Percentiles rank a stretch among this genome's conserved stretches.
Evolutionary conservation across 1,140 invertebrate genomes (phyloP).

Genomic region (Temnothorax curvispinosus): DNA sequence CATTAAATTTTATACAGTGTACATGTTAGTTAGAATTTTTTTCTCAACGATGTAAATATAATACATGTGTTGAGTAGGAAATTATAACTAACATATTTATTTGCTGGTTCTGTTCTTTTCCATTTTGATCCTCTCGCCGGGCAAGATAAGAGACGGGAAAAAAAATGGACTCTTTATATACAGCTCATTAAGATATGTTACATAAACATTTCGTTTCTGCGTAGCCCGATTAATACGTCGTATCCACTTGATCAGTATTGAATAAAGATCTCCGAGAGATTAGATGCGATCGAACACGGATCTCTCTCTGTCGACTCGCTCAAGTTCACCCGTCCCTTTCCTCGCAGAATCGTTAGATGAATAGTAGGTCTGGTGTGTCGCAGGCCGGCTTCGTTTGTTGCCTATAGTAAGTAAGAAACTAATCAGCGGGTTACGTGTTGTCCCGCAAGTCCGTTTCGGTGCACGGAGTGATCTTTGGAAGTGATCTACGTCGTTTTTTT

Average conservation of each 20-base stretch:
- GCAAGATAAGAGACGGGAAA: not conserved
- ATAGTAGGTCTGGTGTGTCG: constrained; percentile 60
- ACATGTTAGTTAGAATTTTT: too few species aligned
- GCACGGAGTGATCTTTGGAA: constrained; percentile 36
- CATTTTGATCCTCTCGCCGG: not conserved
- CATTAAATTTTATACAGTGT: too few species aligned
- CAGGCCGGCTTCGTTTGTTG: constrained; percentile 58
- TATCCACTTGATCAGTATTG: not conserved
- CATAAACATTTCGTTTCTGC: not conserved
- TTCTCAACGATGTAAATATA: too few species aligned
- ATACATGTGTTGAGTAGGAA: too few species aligned
- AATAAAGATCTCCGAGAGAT: not conserved
- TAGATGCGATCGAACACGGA: not conserved
- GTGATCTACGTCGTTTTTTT: constrained; percentile 47
- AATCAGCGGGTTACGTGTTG: constrained; percentile 27
- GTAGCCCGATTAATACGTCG: not conserved
- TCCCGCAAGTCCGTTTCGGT: not conserved
- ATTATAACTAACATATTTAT: too few species aligned
- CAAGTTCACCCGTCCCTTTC: constrained; percentile 18
- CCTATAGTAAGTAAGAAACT: constrained; percentile 44
- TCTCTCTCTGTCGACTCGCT: constrained; percentile 1
- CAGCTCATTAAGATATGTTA: not conserved
- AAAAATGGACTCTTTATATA: not conserved
- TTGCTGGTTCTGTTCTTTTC: not conserved
- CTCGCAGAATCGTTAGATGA: constrained; percentile 53